Percentiles rank a stretch among this genome's conserved stretches.
phyloP scores from a whole-genome alignment of 2,113 vertebrate genomes.

The Austrofundulus limnaeus region DNA sequence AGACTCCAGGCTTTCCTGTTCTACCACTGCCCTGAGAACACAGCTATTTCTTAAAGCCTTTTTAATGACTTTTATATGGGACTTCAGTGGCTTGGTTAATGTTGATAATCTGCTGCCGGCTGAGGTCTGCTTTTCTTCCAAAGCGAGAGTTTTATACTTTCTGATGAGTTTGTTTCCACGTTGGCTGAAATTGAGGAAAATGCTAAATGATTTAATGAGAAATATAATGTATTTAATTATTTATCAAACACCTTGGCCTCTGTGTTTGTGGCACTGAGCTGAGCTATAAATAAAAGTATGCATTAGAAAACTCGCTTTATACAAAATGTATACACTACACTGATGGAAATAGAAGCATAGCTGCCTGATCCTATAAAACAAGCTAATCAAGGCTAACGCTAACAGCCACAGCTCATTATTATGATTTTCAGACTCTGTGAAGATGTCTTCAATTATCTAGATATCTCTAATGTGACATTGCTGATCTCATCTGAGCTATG shows the following conservation, averaged over 20 bases:
- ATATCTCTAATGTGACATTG: no score
- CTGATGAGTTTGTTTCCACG: not conserved
- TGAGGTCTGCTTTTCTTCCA: conserved; percentile 17
- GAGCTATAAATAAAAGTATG: no score
- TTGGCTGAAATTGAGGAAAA: not conserved
- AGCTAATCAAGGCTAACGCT: no score
- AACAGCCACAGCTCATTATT: no score
- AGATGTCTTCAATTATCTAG: no score
- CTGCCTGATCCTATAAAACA: no score
- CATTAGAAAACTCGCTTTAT: no score
- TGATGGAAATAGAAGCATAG: no score
- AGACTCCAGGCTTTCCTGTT: conserved; percentile 43
- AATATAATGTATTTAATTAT: not conserved
- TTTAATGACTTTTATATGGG: conserved; percentile 66
- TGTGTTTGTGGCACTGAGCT: conserved; percentile 10
- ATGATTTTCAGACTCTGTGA: no score
- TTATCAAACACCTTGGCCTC: not conserved
- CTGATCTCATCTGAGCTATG: no score
- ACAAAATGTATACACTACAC: no score
- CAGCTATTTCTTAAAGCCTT: conserved; percentile 54
- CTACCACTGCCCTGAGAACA: conserved; percentile 56
- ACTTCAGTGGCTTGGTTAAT: conserved; percentile 39
- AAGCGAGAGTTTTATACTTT: not conserved
- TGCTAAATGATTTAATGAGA: not conserved
- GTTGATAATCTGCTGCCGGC: conserved; percentile 24